A percentile compares a stretch with the other conserved stretches of the same genome.
These are phyloP conservation scores for Perca flavescens DNA, from an alignment of 2,113 vertebrate genomes.

Conservation along the genomic window DNA sequence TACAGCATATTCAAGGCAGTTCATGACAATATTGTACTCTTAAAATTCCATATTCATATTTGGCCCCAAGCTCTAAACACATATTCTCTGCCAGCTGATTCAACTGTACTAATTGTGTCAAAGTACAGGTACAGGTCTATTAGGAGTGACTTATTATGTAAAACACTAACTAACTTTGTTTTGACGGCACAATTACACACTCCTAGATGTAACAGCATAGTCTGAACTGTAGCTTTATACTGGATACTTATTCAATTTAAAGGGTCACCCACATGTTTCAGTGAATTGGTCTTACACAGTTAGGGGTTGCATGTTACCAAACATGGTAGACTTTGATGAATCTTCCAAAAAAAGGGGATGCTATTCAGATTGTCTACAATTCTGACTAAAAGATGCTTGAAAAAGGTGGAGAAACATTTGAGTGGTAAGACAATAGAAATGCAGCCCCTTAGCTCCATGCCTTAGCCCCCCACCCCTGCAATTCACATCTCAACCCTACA, in stretches of 20 bases:
- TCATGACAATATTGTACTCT: slow-evolving; percentile 20
- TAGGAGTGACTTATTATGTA: background rate
- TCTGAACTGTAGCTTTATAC: slow-evolving; percentile 2
- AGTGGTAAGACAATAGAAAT: slow-evolving; percentile 37
- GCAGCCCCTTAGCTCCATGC: slow-evolving; percentile 8
- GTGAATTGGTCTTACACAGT: slow-evolving; percentile 13
- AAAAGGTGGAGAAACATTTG: slow-evolving; percentile 3
- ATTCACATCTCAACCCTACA: slow-evolving; percentile 42
- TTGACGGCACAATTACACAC: background rate
- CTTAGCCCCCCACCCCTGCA: slow-evolving; percentile 41
- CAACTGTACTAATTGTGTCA: background rate
- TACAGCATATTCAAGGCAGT: slow-evolving; percentile 67
- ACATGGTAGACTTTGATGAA: background rate
- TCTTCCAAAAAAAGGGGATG: slow-evolving; percentile 14
- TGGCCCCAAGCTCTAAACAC: slow-evolving; percentile 13
- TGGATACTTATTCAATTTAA: background rate
- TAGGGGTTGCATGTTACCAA: slow-evolving; percentile 1
- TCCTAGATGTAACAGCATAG: slow-evolving; percentile 1
- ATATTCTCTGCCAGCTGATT: slow-evolving; percentile 9
- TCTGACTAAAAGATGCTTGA: slow-evolving; percentile 15
- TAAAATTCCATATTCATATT: slow-evolving; percentile 30
- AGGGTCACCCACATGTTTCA: background rate
- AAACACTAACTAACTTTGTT: background rate
- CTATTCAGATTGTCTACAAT: slow-evolving; percentile 59
- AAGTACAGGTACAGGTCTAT: background rate